Evolutionary conservation across 2,113 vertebrate species (phyloP).

Genomic region (Spermophilus dauricus): DNA sequence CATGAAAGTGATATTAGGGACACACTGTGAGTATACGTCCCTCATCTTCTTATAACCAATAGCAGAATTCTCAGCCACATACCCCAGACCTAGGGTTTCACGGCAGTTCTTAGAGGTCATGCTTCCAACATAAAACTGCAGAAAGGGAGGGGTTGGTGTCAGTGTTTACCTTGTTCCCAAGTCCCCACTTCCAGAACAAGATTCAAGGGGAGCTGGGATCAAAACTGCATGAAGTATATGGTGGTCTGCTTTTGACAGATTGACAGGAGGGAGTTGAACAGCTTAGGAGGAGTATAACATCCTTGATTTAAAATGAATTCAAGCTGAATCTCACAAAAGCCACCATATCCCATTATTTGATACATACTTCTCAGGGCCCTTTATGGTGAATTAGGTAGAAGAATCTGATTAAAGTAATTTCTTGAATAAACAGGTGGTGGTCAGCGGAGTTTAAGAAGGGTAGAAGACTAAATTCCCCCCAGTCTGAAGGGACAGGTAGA

Average conservation of each 20-base stretch:
- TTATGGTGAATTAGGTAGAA: neutral
- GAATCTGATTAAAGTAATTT: neutral
- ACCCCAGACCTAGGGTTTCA: no score
- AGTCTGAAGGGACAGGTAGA: neutral
- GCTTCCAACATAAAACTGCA: neutral
- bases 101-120: neutral
- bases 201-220: neutral
- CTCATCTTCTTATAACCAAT: neutral
- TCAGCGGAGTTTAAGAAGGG: no score
- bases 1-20: neutral
- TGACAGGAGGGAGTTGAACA: neutral
- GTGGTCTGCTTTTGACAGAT: neutral
- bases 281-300: neutral
- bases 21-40: neutral
- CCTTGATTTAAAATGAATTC: neutral
- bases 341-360: neutral
- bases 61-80: neutral
- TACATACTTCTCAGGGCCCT: neutral
- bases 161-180: neutral
- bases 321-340: neutral
- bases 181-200: neutral
- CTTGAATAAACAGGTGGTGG: neutral
- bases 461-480: neutral
- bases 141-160: no score
- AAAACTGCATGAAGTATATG: neutral